Evolutionary conservation across 2,113 vertebrate species (phyloP).

Genomic region (Columbina picui): DNA sequence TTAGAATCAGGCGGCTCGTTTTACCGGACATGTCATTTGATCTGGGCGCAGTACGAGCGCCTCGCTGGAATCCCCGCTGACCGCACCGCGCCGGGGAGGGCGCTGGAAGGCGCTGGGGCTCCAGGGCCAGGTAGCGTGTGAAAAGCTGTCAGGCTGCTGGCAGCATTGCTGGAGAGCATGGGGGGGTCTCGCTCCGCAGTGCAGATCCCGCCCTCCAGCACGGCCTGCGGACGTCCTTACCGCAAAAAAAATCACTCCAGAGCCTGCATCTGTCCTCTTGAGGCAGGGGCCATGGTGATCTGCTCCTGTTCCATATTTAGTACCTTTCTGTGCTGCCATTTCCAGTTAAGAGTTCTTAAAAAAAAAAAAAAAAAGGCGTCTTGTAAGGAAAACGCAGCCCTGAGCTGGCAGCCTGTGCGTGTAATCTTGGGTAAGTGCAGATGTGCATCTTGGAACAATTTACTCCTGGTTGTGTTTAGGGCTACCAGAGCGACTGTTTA

Average conservation of each 20-base stretch:
- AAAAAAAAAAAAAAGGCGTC: not conserved
- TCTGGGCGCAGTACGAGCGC: not conserved
- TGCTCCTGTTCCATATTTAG: not conserved
- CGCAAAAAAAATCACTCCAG: no score
- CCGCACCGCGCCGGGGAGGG: not conserved
- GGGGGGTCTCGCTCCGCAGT: no score
- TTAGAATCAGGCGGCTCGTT: conserved; percentile 15
- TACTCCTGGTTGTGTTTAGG: conserved; percentile 36
- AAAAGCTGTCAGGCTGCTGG: no score
- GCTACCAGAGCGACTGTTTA: conserved; percentile 28
- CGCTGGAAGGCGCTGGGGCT: no score
- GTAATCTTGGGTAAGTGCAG: conserved; percentile 44
- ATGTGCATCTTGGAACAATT: conserved; percentile 67
- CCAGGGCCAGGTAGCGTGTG: no score
- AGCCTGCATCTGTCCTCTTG: no score
- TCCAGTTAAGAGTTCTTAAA: not conserved
- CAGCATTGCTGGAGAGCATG: no score
- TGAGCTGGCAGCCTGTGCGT: conserved; percentile 15
- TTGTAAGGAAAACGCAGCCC: not conserved
- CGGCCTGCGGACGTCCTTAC: no score
- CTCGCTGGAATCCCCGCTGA: not conserved
- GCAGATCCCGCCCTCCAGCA: no score
- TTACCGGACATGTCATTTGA: not conserved
- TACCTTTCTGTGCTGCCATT: not conserved
- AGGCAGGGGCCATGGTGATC: not conserved